Percentiles rank a stretch among this genome's conserved stretches.
These are phyloP conservation scores for Drosophila tristis DNA, from an alignment of 1,140 invertebrate genomes.

Conservation along the genomic window DNA sequence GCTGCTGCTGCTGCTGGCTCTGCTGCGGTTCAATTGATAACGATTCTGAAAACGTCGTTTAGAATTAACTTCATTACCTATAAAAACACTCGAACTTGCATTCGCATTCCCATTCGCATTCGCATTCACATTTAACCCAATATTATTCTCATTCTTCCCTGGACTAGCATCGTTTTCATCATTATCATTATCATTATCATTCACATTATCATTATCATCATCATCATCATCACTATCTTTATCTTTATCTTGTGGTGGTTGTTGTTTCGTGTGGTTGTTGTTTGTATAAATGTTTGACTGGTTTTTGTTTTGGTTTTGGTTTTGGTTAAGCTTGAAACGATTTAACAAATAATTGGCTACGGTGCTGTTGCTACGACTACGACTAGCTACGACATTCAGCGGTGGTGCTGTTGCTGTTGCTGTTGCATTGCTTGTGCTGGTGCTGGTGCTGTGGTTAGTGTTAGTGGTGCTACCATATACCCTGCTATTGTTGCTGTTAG, in stretches of 20 bases:
- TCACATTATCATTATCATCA: slow-evolving; percentile 21
- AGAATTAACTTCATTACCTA: slow-evolving; percentile 80
- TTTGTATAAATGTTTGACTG: slow-evolving; percentile 43
- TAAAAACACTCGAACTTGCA: slow-evolving; percentile 8
- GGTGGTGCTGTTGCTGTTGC: neutral
- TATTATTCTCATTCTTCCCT: slow-evolving; percentile 35
- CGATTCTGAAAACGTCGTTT: slow-evolving; percentile 84
- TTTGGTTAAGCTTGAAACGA: slow-evolving; percentile 50
- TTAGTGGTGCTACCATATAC: slow-evolving; percentile 23
- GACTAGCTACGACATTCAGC: slow-evolving; percentile 52
- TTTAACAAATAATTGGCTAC: slow-evolving; percentile 77
- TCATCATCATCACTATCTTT: slow-evolving; percentile 34
- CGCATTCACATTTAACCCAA: slow-evolving; percentile 3
- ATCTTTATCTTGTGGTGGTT: slow-evolving; percentile 35
- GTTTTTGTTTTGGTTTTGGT: slow-evolving; percentile 9
- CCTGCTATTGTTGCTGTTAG: slow-evolving; percentile 34
- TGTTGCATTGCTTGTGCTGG: slow-evolving; percentile 19
- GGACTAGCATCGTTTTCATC: slow-evolving; percentile 52
- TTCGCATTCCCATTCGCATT: slow-evolving; percentile 43
- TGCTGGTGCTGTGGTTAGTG: slow-evolving; percentile 36
- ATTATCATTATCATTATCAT: slow-evolving; percentile 40
- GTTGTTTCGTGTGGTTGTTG: slow-evolving; percentile 12
- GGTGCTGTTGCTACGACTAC: slow-evolving; percentile 76
- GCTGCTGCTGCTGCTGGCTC: slow-evolving; percentile 42
- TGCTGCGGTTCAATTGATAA: slow-evolving; percentile 78